Evolutionary conservation across 2,113 vertebrate genomes (phyloP).

Genomic region (Paramormyrops kingsleyae): DNA sequence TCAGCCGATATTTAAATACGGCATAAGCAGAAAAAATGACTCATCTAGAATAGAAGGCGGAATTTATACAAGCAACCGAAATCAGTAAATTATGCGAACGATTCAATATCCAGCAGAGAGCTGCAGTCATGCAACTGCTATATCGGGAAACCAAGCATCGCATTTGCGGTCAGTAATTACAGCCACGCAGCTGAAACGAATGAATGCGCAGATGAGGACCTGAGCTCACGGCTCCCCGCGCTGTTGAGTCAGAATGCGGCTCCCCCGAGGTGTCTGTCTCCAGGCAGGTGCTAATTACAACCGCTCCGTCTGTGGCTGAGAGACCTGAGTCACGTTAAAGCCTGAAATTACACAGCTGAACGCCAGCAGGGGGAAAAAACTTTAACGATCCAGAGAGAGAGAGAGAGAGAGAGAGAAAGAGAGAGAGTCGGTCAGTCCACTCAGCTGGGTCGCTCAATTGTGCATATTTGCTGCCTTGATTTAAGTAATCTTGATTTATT

Average conservation of each 20-base stretch:
- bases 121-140: conserved; percentile 21
- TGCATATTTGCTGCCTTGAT: background rate
- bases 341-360: conserved; percentile 46
- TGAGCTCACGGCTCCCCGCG: conserved; percentile 38
- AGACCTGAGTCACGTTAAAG: conserved; percentile 47
- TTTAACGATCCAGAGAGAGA: conserved; percentile 18
- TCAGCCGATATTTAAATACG: background rate
- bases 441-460: background rate
- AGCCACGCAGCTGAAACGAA: conserved; percentile 35
- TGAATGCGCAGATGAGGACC: conserved; percentile 27
- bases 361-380: conserved; percentile 20
- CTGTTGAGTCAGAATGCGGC: conserved; percentile 35
- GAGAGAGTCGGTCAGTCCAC: background rate
- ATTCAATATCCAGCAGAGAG: background rate
- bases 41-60: background rate
- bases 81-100: background rate
- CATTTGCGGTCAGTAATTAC: conserved; percentile 43
- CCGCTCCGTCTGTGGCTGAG: conserved; percentile 25
- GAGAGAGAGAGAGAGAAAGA: background rate
- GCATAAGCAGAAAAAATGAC: background rate
- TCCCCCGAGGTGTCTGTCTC: conserved; percentile 32
- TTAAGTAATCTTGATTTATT: background rate
- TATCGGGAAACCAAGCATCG: conserved; percentile 41
- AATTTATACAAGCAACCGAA: background rate
- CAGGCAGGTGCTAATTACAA: conserved; percentile 36